These are phyloP conservation scores for Chondrilla cf. caribensis DNA, from an alignment of 37 sponge, comb jelly and placozoan species.

Conservation along the genomic window DNA sequence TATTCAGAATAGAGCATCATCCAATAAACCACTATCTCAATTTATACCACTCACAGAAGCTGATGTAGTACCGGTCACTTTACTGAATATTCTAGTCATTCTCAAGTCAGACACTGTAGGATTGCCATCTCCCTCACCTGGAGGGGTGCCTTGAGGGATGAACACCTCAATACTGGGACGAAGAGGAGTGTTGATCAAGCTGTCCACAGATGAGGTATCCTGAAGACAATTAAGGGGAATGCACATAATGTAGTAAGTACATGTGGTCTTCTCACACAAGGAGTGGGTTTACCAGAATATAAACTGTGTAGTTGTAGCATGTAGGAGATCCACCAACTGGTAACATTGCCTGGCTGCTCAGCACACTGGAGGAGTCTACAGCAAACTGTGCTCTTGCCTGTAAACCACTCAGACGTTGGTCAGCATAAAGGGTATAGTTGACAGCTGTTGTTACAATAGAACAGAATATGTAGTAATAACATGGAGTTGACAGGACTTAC, in stretches of 20 bases:
- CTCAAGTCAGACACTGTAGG: background rate
- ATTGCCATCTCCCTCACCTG: background rate
- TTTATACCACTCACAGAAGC: background rate
- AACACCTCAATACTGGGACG: slow-evolving; percentile 10
- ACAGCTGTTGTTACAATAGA: background rate
- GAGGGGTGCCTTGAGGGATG: background rate
- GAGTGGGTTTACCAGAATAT: background rate
- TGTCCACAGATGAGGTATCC: too few relatives aligned
- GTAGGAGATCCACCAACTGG: background rate
- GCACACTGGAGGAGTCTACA: background rate
- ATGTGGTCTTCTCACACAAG: too few relatives aligned
- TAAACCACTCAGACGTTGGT: background rate
- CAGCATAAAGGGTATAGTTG: slow-evolving; percentile 12
- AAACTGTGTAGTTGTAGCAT: background rate
- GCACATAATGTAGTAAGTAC: too few relatives aligned
- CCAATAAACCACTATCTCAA: too few relatives aligned
- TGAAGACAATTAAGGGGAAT: too few relatives aligned
- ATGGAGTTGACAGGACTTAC: too few relatives aligned
- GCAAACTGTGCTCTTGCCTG: slow-evolving; percentile 16
- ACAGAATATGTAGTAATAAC: background rate
- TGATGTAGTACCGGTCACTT: background rate
- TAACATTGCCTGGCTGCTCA: background rate
- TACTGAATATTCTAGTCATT: background rate
- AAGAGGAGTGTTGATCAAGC: background rate
- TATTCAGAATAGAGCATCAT: too few relatives aligned